Percentiles rank a stretch among this genome's conserved stretches.
Evolutionary conservation across 2,113 vertebrate species (phyloP).

Genomic region (Lasiurus borealis): DNA sequence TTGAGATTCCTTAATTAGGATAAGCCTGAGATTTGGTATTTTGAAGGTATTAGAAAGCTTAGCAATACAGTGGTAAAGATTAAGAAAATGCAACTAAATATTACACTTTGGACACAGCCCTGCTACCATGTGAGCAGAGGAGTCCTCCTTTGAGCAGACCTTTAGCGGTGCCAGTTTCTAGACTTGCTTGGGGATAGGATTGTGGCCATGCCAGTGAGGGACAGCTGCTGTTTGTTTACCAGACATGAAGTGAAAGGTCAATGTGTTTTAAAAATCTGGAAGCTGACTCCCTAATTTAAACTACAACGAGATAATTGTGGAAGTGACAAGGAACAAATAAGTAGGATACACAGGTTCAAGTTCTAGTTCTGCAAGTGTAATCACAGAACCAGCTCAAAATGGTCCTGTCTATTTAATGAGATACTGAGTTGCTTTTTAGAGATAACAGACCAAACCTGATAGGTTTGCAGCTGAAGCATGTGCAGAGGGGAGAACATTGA

Average conservation of each 20-base stretch:
- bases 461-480: background rate
- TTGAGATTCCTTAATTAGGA: slow-evolving; percentile 99
- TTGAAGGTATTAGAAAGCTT: slow-evolving; percentile 94
- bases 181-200: slow-evolving; percentile 58
- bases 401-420: background rate
- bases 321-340: slow-evolving; percentile 38
- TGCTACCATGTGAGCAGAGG: slow-evolving; percentile 78
- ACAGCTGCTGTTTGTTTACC: slow-evolving; percentile 67
- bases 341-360: background rate
- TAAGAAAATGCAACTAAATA: slow-evolving; percentile 93
- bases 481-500: background rate
- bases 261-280: slow-evolving; percentile 59
- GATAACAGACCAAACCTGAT: background rate
- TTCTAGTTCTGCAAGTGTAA: background rate
- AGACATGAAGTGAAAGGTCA: slow-evolving; percentile 30
- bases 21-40: slow-evolving; percentile 94
- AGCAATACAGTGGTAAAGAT: slow-evolving; percentile 92
- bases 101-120: slow-evolving; percentile 87
- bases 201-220: slow-evolving; percentile 66
- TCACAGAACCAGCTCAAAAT: background rate
- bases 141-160: slow-evolving; percentile 77
- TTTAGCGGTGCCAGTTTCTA: slow-evolving; percentile 72
- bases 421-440: background rate
- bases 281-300: slow-evolving; percentile 15
- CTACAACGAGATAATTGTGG: slow-evolving; percentile 13